A percentile compares a stretch with the other conserved stretches of the same genome.
Conservation (phyloP, 1,140 invertebrate species). For the Lasioglossum albipes region DNA sequence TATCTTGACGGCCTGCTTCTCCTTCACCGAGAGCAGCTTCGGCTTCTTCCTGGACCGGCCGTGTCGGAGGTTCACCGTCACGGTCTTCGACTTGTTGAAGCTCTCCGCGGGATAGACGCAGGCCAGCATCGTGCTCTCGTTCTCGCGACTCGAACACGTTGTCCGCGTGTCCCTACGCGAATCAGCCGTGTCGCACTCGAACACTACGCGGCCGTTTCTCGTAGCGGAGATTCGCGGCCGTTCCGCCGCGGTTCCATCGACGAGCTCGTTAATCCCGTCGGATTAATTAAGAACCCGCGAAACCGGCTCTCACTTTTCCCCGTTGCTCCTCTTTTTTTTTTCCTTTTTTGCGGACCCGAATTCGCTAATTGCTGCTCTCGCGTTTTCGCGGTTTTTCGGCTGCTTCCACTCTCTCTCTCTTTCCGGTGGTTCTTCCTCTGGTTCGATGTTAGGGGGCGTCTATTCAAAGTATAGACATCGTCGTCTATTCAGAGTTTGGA, state of each 20-base stretch:
- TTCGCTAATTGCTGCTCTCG: not conserved
- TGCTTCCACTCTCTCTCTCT: not conserved
- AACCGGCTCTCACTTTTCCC: not conserved
- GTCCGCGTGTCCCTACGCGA: not conserved
- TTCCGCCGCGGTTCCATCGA: slow-evolving; percentile 1
- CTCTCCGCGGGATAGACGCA: slow-evolving; percentile 78
- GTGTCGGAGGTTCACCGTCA: slow-evolving; percentile 73
- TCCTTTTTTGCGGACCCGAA: not conserved
- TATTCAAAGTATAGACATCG: too few relatives aligned
- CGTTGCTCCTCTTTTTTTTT: not conserved
- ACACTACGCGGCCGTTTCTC: not conserved
- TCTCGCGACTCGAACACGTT: slow-evolving; percentile 35
- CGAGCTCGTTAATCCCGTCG: not conserved
- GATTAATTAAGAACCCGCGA: slow-evolving; percentile 1
- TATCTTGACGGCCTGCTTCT: slow-evolving; percentile 54
- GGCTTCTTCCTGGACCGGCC: slow-evolving; percentile 72
- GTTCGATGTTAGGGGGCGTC: too few relatives aligned
- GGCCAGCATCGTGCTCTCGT: slow-evolving; percentile 70
- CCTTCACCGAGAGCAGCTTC: slow-evolving; percentile 72
- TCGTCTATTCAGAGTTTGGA: too few relatives aligned
- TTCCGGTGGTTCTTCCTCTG: too few relatives aligned
- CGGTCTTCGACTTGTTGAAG: slow-evolving; percentile 75
- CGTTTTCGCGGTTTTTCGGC: not conserved
- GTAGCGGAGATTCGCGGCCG: not conserved
- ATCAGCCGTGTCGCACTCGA: not conserved